phyloP scores from a whole-genome alignment of 2,888 invertebrate species.

The Congeria kusceri region DNA sequence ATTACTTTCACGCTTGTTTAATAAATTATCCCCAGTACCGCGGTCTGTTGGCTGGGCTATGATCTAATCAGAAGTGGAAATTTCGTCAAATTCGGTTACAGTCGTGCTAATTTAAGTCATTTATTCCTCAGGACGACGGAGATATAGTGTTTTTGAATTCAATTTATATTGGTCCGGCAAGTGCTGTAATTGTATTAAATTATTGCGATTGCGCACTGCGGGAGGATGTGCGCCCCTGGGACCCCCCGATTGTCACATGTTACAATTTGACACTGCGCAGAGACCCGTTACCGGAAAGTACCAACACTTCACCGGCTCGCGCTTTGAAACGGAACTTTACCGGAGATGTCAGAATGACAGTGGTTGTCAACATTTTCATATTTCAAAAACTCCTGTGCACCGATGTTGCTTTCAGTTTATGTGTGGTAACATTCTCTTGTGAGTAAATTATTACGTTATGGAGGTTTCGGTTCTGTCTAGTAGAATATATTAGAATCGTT shows the following conservation, averaged over 20 bases:
- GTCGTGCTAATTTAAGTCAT: conserved; percentile 75
- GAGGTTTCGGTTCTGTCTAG: no score
- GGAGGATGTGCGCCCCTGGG: conserved; percentile 61
- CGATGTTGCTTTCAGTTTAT: no score
- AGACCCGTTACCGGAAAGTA: no score
- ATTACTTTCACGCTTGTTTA: conserved; percentile 77
- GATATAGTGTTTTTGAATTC: conserved; percentile 77
- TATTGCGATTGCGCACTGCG: conserved; percentile 69
- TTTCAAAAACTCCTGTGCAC: no score
- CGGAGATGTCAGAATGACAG: no score
- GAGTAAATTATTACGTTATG: no score
- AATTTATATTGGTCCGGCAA: conserved; percentile 75
- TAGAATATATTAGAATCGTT: no score
- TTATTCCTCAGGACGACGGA: conserved; percentile 70
- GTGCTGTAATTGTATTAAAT: conserved; percentile 70
- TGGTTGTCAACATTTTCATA: no score
- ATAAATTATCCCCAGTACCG: conserved; percentile 74
- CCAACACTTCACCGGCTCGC: no score
- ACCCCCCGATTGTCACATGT: conserved; percentile 70
- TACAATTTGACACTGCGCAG: conserved; percentile 62
- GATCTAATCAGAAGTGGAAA: conserved; percentile 74
- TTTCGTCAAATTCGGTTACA: conserved; percentile 77
- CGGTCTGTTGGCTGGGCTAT: conserved; percentile 73
- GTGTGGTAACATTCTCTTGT: no score
- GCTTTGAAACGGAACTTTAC: no score